phyloP scores from a whole-genome alignment of 2,888 invertebrate species.

The Acleris emargana region DNA sequence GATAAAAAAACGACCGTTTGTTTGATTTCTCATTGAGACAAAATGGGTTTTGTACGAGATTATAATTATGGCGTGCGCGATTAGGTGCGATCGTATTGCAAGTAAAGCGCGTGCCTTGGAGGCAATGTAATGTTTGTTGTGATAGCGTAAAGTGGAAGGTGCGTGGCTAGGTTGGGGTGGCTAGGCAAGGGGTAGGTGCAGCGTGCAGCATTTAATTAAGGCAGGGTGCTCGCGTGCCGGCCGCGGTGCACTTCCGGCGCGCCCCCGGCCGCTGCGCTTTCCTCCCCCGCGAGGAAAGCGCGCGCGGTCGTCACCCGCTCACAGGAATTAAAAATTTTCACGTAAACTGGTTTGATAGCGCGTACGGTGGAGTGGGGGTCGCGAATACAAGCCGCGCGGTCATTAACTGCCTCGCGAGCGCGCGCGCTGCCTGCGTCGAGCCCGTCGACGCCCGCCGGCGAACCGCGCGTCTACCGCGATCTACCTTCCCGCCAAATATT shows the following conservation, averaged over 20 bases:
- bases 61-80: neutral
- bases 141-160: conserved; percentile 45
- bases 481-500: conserved; percentile 46
- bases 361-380: conserved; percentile 78
- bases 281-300: conserved; percentile 77
- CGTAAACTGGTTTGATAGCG: conserved; percentile 83
- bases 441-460: conserved; percentile 47
- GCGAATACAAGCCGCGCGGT: conserved; percentile 78
- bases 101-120: conserved; percentile 16
- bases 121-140: conserved; percentile 45
- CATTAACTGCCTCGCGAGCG: conserved; percentile 76
- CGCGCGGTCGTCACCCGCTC: conserved; percentile 79
- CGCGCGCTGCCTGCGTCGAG: conserved; percentile 69
- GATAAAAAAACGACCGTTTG: conserved; percentile 1
- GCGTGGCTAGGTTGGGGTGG: conserved; percentile 45
- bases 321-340: conserved; percentile 80
- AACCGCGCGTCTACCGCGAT: conserved; percentile 41
- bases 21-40: neutral
- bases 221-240: conserved; percentile 79
- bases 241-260: conserved; percentile 78
- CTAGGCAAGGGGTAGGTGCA: conserved; percentile 63
- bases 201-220: conserved; percentile 79
- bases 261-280: conserved; percentile 77
- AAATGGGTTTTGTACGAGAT: too few relatives aligned
- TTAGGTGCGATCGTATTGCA: conserved; percentile 4